phyloP scores from a whole-genome alignment of 2,797 vertebrate genomes.

The Cetoscarus ocellatus region DNA sequence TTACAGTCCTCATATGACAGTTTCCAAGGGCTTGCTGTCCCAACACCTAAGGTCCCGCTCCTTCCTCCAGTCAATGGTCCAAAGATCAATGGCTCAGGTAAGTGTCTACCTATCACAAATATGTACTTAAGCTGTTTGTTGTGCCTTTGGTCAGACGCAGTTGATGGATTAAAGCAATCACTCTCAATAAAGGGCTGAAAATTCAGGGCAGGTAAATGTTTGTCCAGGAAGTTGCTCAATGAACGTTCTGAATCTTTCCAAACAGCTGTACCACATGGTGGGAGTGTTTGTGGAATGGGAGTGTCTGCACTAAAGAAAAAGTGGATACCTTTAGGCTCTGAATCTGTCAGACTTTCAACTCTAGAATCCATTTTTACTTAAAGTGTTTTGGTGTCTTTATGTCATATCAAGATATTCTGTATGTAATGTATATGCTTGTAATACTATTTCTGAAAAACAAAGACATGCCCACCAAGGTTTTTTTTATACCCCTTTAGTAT shows the following conservation, averaged over 20 bases:
- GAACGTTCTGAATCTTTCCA: constrained; percentile 34
- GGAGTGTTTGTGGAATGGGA: constrained; percentile 54
- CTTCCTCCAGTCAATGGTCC: constrained; percentile 63
- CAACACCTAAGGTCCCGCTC: constrained; percentile 85
- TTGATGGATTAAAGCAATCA: constrained; percentile 47
- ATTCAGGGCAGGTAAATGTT: constrained; percentile 68
- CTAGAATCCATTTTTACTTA: neutral
- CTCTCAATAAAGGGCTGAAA: constrained; percentile 35
- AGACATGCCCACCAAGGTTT: no score
- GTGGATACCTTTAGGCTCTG: constrained; percentile 6
- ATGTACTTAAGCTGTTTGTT: constrained; percentile 33
- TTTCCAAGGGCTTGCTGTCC: constrained; percentile 82
- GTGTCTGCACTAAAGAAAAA: constrained; percentile 34
- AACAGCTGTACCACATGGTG: constrained; percentile 24
- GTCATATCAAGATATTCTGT: neutral
- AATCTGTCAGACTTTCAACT: constrained; percentile 2
- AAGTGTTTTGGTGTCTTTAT: neutral
- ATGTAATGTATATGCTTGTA: neutral
- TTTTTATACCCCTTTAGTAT: no score
- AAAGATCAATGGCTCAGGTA: constrained; percentile 78
- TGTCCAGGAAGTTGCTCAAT: constrained; percentile 63
- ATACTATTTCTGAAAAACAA: neutral
- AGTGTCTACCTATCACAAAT: constrained; percentile 39
- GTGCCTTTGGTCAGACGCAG: constrained; percentile 22
- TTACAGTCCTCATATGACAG: constrained; percentile 72